Base-by-base conservation (phyloP, 2,113 vertebrate species). In the Thalassoma bifasciatum region DNA sequence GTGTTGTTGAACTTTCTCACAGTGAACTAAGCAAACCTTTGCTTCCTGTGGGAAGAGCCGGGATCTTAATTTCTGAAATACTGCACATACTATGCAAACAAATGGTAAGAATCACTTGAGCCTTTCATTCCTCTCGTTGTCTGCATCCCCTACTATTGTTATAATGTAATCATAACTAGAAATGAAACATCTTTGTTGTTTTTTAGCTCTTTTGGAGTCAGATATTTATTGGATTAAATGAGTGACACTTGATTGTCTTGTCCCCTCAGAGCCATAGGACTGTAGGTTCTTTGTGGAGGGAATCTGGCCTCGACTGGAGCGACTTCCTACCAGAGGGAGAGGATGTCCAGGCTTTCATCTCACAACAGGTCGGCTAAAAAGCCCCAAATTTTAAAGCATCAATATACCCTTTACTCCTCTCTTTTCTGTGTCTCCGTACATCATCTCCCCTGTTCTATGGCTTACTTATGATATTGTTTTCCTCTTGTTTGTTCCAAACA, bases 41-140 rank as follows among this genome's bases (percentile, higher is more conserved):
- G 91, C 95, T 98, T 95, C 95, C 96, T 94, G 96, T 96, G 88
- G 96, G 96, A 97, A 98, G 95, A 97, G 96, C 96, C 63, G 95
- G 96, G 66, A 83, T 96, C 92, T 94, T 99, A 92, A 93, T 99
- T 89, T 96, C 97, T 92, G 95, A 99, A 97, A 96, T 99, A 93
- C 93, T 99, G 95, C 97, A 97, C 96, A 95, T 98, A 95, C 96
- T 99, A 97, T 99, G 98, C 97, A 99, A 97, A 96, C 98, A 98
- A 95, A 98, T 97, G 98, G 98, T 99, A 83, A 95, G 95, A 82
- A 63, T 9, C 23, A 44, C n/a, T 71, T 62, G 17, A 13, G 57
- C 19, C 1, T 67, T 9, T 46, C 11, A 5, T 17, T 56, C 34
- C 9, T 56, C 10, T 51, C n/a, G n/a, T n/a, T n/a, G n/a, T n/a